Conservation (phyloP, 2,888 invertebrate genomes). For the Lasioglossum marginatum region DNA sequence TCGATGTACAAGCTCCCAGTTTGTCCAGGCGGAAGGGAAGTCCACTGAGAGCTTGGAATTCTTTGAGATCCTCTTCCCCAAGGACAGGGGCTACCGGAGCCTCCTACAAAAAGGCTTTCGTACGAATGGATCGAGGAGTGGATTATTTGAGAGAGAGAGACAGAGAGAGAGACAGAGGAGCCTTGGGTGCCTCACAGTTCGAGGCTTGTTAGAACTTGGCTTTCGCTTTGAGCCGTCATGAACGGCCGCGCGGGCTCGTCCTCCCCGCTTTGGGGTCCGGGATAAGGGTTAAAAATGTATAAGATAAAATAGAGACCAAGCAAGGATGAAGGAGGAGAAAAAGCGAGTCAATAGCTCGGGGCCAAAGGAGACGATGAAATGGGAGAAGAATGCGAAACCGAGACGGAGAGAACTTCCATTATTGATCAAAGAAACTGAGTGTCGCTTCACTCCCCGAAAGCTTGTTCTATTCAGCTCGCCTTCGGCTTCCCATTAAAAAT, state of each 20-base stretch:
- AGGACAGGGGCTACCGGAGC: constrained; percentile 48
- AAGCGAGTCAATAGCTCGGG: constrained; percentile 54
- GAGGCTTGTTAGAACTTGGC: constrained; percentile 75
- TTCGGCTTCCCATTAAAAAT: constrained; percentile 75
- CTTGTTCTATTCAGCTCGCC: constrained; percentile 72
- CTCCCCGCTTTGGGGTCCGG: constrained; percentile 57
- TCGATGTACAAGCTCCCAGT: neutral
- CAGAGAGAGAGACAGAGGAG: constrained; percentile 35
- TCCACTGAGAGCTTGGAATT: constrained; percentile 47
- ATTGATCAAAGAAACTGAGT: constrained; percentile 79
- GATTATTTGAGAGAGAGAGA: constrained; percentile 73
- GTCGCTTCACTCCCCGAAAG: constrained; percentile 70
- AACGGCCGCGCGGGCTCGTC: constrained; percentile 37
- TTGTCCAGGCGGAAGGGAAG: neutral
- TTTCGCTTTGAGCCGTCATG: constrained; percentile 71
- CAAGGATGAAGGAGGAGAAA: constrained; percentile 44
- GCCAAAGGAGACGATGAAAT: constrained; percentile 46
- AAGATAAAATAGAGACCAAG: constrained; percentile 68
- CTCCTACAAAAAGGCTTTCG: constrained; percentile 63
- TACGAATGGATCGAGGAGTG: constrained; percentile 66
- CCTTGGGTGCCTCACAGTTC: constrained; percentile 58
- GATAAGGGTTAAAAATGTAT: constrained; percentile 78
- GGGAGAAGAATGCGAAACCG: constrained; percentile 51
- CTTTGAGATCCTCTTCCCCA: constrained; percentile 39
- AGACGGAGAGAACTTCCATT: constrained; percentile 75